Evolutionary conservation across 2,797 vertebrate species (phyloP), one percentile per base, ranked within the genome.

Genomic region (Trematomus bernacchii): DNA sequence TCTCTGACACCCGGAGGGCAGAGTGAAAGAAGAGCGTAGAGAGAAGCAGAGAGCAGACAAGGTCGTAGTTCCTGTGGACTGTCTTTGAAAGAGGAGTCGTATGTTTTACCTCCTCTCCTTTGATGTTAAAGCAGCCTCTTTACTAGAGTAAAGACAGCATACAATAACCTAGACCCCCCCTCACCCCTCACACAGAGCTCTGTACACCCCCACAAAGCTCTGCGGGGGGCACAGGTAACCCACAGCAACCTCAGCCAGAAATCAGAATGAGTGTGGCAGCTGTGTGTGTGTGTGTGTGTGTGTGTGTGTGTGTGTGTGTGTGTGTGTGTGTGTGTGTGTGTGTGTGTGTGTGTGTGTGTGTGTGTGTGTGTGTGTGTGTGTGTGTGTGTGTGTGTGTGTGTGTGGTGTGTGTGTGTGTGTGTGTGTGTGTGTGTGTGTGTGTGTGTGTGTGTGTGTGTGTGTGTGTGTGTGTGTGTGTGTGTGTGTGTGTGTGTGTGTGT

Each of bases 51-150:
- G 85, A 89, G 80, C 82, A 89, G 90, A 91, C 88, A 77, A 89
- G 90, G 90, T 92, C 82, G 30, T 72, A 50, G 85, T 86, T 92
- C 85, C 87, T 82, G 87, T 88, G 77, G 92, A 85, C 88, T 82
- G 89, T 88, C 89, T 92, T 92, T 94, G 92, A 93, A 94, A 94
- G 82, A 80, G 68, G 84, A 90, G 85, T 89, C 67, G 11, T 79
- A 44, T 90, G 88, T 85, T 88, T 92, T 87, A 73, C 82, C 86
- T 80, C 73, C 52, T 16, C 33, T 76, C 47, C 89, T 95, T 94
- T 95, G 93, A 95, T 92, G 93, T 87, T 87, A 87, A 93, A 92
- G 84, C 88, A 89, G 87, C 78, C 87, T 90, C 87, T 92, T 91
- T 82, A 91, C 85, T 66, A 73, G 86, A 77, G 85, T 89, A 91